A percentile compares a stretch with the other conserved stretches of the same genome.
Evolutionary conservation across 2,888 invertebrate species (phyloP).

Genomic region (Dyspetes luteomarginatus): DNA sequence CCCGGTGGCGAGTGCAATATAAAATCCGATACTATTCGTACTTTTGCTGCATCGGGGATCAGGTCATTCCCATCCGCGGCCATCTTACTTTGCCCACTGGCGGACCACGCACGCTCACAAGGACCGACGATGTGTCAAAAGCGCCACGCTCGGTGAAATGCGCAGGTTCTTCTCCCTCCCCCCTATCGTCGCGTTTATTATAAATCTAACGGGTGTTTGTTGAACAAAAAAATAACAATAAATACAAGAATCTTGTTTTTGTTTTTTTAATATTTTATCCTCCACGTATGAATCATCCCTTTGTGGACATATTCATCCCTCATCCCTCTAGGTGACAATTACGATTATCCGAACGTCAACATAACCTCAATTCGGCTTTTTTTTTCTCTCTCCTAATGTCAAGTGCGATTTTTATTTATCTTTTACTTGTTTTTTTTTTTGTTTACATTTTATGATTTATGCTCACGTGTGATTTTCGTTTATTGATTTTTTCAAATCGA

Average conservation of each 20-base stretch:
- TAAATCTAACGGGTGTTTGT: conserved; percentile 40
- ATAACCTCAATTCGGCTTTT: background rate
- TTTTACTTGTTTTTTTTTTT: too few species aligned
- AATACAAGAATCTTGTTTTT: background rate
- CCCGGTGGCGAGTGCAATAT: conserved; percentile 99
- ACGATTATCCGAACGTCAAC: background rate
- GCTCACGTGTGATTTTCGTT: background rate
- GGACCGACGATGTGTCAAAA: conserved; percentile 80
- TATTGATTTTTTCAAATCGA: background rate
- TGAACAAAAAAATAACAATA: background rate
- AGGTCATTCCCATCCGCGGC: conserved; percentile 93
- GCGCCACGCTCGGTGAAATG: conserved; percentile 73
- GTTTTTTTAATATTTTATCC: too few species aligned
- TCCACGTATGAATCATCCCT: too few species aligned
- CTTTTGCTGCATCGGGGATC: conserved; percentile 95
- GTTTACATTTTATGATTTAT: too few species aligned
- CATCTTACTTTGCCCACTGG: conserved; percentile 87
- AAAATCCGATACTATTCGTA: conserved; percentile 98
- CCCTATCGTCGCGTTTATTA: conserved; percentile 1
- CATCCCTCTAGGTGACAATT: too few species aligned
- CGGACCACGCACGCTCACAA: conserved; percentile 73
- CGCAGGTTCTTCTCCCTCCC: conserved; percentile 54
- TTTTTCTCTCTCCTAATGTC: background rate
- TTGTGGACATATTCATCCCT: too few species aligned
- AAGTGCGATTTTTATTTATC: background rate